Base-by-base conservation (phyloP, 1,140 invertebrate genomes). In the Centruroides sculpturatus region DNA sequence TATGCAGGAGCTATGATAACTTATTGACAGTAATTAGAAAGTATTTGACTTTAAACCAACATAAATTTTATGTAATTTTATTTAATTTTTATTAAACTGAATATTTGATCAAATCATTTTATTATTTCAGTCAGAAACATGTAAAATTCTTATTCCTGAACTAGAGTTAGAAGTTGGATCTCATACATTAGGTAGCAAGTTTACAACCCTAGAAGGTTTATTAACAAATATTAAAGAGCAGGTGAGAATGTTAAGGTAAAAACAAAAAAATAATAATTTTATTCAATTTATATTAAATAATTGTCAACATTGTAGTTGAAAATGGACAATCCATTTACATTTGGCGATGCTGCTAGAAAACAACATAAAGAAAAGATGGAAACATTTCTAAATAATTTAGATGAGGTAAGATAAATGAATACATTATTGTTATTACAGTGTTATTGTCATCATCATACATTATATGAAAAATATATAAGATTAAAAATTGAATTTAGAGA, bases 131-230 rank as follows among this genome's bases (percentile, higher is more conserved):
- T 97, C 93, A 4, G 95, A 98, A 69, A 97, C 90, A 0, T 96
- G 93, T 73, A 77, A 77, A 23, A 74, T 99, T 66, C 71, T 75
- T 36, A 90, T 99, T 65, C 95, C 94, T 0, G 91, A 98, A 73
- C 70, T 99, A 48, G 89, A 97, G 3, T 76, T 98, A 57, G 84
- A 91, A 70, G 83, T 64, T 52, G 89, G 89, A 1, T 79, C 88
- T 2, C 80, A 83, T 46, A 83, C 90, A 12, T 74, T 97, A n/a
- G 87, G 89, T 11, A 92, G 95, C 4, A 83, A 91, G 49, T 99
- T 98, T 73, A 94, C 92, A 4, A 99, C 96, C 0, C 78, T 98
- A 1, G 96, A 99, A 79, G 96, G 82, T 8, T 67, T 84, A 13
- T 61, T 83, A 10, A 66, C 60, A 12, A 73, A 76, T 57, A 76